Base-by-base conservation (phyloP, 2,888 invertebrate genomes). In the Ochropleura plecta region DNA sequence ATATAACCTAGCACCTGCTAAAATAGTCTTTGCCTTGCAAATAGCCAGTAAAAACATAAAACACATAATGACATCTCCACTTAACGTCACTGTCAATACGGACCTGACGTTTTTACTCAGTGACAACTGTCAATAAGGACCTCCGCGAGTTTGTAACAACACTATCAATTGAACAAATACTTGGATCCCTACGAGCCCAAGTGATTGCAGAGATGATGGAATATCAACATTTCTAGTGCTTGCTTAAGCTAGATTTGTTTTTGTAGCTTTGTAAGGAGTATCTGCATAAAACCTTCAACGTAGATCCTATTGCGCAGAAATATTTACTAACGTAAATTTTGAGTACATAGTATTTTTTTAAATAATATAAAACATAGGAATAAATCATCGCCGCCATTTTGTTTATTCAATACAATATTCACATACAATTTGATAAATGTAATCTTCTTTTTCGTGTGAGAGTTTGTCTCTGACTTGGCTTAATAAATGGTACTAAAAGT, bases 191-290 rank as follows among this genome's bases (percentile, higher is more conserved):
- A 46, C 62, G 12, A 64, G 5, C 9, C 44, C 51, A 69, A 79
- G 78, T 78, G 76, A 49, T 78, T 66, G 6, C 55, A n/a, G 12
- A 66, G 59, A 79, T 79, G 78, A 76, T 79, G 78, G 79, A 79
- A 69, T 64, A 77, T 82, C 82, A 79, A 79, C n/a, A 79, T 6
- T 46, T 40, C 76, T 65, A 76, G 76, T 78, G 18, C 49, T 62
- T 55, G 55, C 16, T 42, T 48, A 65, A 44, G 48, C 44, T 3
- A 49, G 73, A 48, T 62, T 10, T 62, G 80, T 77, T 77, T 72
- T 73, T 74, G 63, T 49, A 49, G 51, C 80, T 81, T 20, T 73
- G 53, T 40, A n/a, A 81, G 53, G 42, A 81, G 60, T 62, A 55
- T 51, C 8, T 60, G 66, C 49, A 66, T 51, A 78, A 44, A 75